Evolutionary conservation across 2,113 vertebrate genomes (phyloP).

Genomic region (Austrofundulus limnaeus): DNA sequence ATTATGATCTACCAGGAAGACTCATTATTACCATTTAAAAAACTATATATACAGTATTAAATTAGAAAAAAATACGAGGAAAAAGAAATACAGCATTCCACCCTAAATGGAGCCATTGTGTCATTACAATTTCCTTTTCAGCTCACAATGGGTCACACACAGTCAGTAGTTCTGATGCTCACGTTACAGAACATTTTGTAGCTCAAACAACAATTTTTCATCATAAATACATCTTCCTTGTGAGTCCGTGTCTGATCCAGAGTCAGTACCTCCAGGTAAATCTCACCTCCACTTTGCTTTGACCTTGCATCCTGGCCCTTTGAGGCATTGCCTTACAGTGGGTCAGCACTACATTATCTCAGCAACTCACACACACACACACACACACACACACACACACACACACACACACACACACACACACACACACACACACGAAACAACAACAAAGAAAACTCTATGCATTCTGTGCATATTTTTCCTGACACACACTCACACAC

Average conservation of each 20-base stretch:
- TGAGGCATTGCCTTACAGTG: constrained; percentile 66
- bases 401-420: too few relatives aligned
- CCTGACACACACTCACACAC: constrained; percentile 38
- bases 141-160: neutral
- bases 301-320: constrained; percentile 60
- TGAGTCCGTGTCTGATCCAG: constrained; percentile 22
- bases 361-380: constrained; percentile 28
- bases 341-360: constrained; percentile 56
- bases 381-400: too few relatives aligned
- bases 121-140: neutral
- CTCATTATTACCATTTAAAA: too few relatives aligned
- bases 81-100: neutral
- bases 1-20: neutral
- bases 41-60: too few relatives aligned
- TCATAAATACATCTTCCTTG: neutral
- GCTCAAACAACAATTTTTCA: neutral
- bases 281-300: constrained; percentile 21
- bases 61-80: too few relatives aligned
- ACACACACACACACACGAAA: too few relatives aligned
- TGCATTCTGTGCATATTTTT: constrained; percentile 70
- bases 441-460: constrained; percentile 14
- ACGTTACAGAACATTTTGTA: neutral
- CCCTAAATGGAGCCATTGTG: neutral
- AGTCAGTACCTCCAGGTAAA: constrained; percentile 26
- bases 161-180: constrained; percentile 1